Evolutionary conservation across 2,797 vertebrate species (phyloP).

Genomic region (Myripristis jacobus): DNA sequence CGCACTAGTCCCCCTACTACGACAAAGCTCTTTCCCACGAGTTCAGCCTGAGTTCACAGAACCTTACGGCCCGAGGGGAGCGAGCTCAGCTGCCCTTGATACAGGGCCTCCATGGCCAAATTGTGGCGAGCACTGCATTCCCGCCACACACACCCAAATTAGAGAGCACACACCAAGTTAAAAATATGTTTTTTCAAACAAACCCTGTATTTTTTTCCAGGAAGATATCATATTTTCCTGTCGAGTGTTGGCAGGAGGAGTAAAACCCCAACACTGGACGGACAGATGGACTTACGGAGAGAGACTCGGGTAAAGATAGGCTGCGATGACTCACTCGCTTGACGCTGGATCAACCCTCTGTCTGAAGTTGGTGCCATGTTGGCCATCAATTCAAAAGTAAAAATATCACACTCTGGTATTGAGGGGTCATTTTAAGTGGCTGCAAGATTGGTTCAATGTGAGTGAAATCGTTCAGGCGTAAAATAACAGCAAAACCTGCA

Average conservation of each 20-base stretch:
- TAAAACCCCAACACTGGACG: constrained; percentile 65
- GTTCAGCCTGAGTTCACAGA: constrained; percentile 75
- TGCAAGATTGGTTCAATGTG: constrained; percentile 24
- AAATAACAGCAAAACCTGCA: constrained; percentile 28
- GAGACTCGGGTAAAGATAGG: constrained; percentile 64
- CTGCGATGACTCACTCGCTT: constrained; percentile 68
- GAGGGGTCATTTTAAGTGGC: constrained; percentile 53
- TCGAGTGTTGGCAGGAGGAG: constrained; percentile 65
- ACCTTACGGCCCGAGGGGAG: constrained; percentile 56
- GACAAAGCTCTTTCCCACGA: constrained; percentile 36
- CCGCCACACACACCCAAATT: constrained; percentile 79
- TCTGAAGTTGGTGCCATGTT: constrained; percentile 61
- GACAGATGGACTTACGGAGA: constrained; percentile 54
- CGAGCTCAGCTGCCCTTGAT: constrained; percentile 70
- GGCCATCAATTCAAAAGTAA: constrained; percentile 48
- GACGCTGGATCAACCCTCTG: constrained; percentile 17
- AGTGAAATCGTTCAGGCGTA: constrained; percentile 44
- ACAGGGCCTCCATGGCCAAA: constrained; percentile 70
- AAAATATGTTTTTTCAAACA: constrained; percentile 69
- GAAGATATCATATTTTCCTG: constrained; percentile 73
- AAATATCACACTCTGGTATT: constrained; percentile 46
- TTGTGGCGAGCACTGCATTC: constrained; percentile 73
- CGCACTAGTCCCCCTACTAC: constrained; percentile 19
- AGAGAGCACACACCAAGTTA: constrained; percentile 77
- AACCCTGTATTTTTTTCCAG: constrained; percentile 53